These are phyloP conservation scores for Cheilosia soror DNA, from an alignment of 2,888 invertebrate genomes.

Conservation along the genomic window DNA sequence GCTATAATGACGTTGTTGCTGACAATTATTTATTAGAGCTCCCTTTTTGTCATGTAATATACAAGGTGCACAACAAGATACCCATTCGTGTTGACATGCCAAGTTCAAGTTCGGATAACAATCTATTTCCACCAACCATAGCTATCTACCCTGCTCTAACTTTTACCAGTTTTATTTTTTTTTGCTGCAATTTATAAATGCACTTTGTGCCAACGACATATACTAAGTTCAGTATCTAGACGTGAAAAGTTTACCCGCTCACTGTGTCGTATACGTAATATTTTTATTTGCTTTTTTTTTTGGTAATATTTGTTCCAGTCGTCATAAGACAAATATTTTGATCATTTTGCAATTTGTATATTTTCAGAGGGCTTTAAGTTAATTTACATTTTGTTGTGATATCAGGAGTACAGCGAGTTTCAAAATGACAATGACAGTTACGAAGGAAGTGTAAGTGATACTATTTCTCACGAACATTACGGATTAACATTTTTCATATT, in stretches of 20 bases:
- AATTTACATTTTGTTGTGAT: neutral
- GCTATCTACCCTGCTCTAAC: neutral
- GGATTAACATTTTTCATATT: neutral
- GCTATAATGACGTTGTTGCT: no score
- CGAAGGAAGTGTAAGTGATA: slow-evolving; percentile 18
- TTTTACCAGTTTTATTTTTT: neutral
- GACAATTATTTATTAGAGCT: no score
- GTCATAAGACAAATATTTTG: neutral
- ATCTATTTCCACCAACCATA: neutral
- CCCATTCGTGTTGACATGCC: slow-evolving; percentile 6
- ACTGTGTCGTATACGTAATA: slow-evolving; percentile 28
- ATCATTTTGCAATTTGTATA: neutral
- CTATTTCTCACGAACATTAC: neutral
- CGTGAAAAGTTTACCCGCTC: neutral
- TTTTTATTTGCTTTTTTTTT: neutral
- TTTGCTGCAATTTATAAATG: neutral
- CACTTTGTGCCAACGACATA: neutral
- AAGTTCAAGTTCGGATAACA: slow-evolving; percentile 2
- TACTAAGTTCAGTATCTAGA: neutral
- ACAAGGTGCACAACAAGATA: neutral
- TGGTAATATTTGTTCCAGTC: neutral
- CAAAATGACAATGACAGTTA: slow-evolving; percentile 24
- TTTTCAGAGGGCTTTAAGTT: neutral
- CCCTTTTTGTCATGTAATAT: no score
- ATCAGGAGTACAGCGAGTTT: neutral